A percentile compares a stretch with the other conserved stretches of the same genome.
Conservation (phyloP, 2,797 vertebrate species). For the Acrossocheilus wenchowensis region DNA sequence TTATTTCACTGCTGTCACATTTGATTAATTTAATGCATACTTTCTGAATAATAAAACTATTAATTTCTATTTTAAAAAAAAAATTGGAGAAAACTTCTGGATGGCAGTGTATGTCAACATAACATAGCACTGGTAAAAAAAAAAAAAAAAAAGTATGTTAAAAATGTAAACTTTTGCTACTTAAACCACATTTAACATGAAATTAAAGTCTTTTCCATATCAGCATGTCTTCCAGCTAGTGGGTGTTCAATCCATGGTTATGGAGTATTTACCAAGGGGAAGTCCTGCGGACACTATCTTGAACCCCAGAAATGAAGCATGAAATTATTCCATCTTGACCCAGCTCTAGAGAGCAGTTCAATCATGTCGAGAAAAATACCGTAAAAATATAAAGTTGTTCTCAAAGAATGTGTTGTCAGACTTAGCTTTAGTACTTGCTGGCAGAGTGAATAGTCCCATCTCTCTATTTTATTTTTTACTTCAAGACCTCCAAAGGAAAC, state of each 20-base stretch:
- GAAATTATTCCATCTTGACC: slow-evolving; percentile 74
- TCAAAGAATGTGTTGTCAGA: slow-evolving; percentile 29
- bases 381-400: slow-evolving; percentile 60
- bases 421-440: slow-evolving; percentile 24
- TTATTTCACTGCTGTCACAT: not conserved
- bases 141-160: not conserved
- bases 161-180: not conserved
- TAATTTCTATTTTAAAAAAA: not conserved
- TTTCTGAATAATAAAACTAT: not conserved
- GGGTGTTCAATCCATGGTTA: slow-evolving; percentile 54
- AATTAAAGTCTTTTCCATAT: slow-evolving; percentile 59
- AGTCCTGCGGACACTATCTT: slow-evolving; percentile 61
- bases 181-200: not conserved
- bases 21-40: not conserved
- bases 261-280: slow-evolving; percentile 62
- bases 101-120: no score
- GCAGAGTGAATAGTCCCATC: slow-evolving; percentile 1
- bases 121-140: not conserved
- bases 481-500: slow-evolving; percentile 26
- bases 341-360: slow-evolving; percentile 44
- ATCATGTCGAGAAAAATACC: slow-evolving; percentile 58
- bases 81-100: not conserved
- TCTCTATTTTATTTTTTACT: not conserved
- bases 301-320: slow-evolving; percentile 74
- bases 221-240: slow-evolving; percentile 60